Evolutionary conservation across 2,888 invertebrate species (phyloP), one percentile per base, ranked within the genome.

Genomic region (Odontocolon sp.): DNA sequence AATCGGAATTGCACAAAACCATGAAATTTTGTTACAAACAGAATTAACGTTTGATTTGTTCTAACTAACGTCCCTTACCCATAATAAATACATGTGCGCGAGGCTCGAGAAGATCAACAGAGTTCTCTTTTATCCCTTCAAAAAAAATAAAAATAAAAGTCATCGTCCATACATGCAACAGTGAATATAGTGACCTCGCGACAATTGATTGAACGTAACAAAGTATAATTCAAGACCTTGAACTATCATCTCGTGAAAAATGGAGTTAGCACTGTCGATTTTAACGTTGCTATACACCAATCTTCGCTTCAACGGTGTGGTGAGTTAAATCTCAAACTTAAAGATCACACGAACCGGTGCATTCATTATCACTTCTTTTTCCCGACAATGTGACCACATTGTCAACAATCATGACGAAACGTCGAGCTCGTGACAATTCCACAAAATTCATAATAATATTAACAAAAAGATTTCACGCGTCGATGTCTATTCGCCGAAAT

Each of bases 211-310:
- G 61, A 73, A 52, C 73, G 11, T 61, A 45, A 73, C 67, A 67
- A 28, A 61, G 54, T 67, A 28, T 61, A 73, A 73, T 73, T 59
- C 52, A 42, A 52, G 52, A 54, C 61, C 67, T 73, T 68, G 73
- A 68, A 68, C 52, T 61, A 61, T 68, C 9, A 31, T 18, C 6
- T 61, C 16, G 61, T 33, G 50, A 31, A 61, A 75, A 73, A 83
- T 85, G 81, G 79, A 84, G 33, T 64, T 84, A 26, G 72, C 79
- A 36, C 68, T 81, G 36, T 82, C 80, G 31, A 18, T 79, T 33
- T 21, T 82, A 21, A 80, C 81, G 18, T 54, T 83, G n/a, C 28
- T 83, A 8, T 82, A 79, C 52, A 59, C 72, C 23, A 56, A 85
- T 79, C 68, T 83, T 36, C 75, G 66, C 14, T 73, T 79, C 71